Conservation (phyloP, 2,113 vertebrate genomes). For the Mirounga angustirostris region DNA sequence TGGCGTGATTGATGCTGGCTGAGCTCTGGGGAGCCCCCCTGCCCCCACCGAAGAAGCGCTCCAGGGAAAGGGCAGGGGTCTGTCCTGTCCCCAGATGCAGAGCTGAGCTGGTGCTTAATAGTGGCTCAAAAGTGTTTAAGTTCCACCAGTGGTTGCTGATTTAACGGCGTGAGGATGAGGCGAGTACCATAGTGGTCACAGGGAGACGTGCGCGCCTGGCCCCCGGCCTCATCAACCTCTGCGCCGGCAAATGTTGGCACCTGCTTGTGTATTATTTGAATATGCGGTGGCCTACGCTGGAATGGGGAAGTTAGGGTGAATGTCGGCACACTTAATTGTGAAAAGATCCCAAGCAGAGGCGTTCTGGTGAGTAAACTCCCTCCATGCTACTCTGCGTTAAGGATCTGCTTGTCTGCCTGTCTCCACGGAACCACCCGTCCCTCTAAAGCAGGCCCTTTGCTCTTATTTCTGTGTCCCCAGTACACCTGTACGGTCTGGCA, state of each 20-base stretch:
- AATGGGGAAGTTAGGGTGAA: neutral
- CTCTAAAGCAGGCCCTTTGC: neutral
- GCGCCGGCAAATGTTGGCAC: rapidly evolving
- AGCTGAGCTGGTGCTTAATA: neutral
- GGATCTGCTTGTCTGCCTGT: neutral
- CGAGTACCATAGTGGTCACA: neutral
- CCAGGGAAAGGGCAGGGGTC: neutral
- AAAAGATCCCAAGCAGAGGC: neutral
- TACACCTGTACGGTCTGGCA: neutral
- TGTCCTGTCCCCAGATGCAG: neutral
- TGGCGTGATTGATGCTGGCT: neutral
- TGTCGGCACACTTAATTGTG: rapidly evolving
- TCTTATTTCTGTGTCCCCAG: neutral
- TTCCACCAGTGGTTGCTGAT: rapidly evolving
- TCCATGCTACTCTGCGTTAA: too few relatives aligned
- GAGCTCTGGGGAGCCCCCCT: neutral
- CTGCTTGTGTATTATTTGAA: neutral
- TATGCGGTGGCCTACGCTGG: rapidly evolving
- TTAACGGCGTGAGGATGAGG: neutral
- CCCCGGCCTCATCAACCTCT: neutral
- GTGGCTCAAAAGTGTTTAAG: neutral
- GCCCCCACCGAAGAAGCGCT: neutral
- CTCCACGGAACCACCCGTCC: neutral
- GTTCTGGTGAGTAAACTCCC: neutral
- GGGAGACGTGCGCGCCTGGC: neutral